These are phyloP conservation scores for Lycocorax pyrrhopterus DNA, from an alignment of 2,113 vertebrate genomes.

Conservation along the genomic window DNA sequence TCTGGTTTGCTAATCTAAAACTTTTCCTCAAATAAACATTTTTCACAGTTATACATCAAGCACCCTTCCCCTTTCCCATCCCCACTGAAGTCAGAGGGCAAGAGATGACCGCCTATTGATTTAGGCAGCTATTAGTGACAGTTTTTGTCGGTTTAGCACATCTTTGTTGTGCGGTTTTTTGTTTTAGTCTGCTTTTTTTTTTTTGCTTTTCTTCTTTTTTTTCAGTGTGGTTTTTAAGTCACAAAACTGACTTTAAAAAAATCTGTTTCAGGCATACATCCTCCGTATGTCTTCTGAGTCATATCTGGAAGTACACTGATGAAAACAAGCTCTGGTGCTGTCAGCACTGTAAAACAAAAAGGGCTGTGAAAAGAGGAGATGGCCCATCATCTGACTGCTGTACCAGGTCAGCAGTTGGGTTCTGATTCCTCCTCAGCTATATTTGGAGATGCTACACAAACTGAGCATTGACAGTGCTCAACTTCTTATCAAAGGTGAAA, in stretches of 20 bases:
- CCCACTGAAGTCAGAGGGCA: not conserved
- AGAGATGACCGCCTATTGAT: not conserved
- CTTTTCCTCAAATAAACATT: not conserved
- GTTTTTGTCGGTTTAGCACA: conserved; percentile 35
- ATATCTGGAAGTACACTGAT: conserved; percentile 40
- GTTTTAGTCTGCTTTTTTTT: not conserved
- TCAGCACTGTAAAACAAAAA: not conserved
- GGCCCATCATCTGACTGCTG: not conserved
- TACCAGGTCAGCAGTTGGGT: not conserved
- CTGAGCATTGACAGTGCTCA: not conserved
- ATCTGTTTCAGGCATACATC: no score
- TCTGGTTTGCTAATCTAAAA: not conserved
- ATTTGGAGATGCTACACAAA: conserved; percentile 20
- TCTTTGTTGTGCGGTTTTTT: not conserved
- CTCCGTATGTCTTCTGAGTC: conserved; percentile 54
- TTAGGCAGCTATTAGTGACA: not conserved
- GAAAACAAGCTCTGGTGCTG: conserved; percentile 30
- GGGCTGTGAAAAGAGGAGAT: not conserved
- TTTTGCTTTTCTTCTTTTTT: not conserved
- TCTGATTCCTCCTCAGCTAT: conserved; percentile 18
- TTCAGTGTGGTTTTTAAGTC: not conserved
- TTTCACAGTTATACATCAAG: not conserved
- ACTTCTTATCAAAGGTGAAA: not conserved
- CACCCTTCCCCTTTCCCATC: not conserved
- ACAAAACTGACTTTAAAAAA: conserved; percentile 15